A percentile compares a stretch with the other conserved stretches of the same genome.
Evolutionary conservation across 1,140 invertebrate genomes (phyloP).

Genomic region (Lineus longissimus): DNA sequence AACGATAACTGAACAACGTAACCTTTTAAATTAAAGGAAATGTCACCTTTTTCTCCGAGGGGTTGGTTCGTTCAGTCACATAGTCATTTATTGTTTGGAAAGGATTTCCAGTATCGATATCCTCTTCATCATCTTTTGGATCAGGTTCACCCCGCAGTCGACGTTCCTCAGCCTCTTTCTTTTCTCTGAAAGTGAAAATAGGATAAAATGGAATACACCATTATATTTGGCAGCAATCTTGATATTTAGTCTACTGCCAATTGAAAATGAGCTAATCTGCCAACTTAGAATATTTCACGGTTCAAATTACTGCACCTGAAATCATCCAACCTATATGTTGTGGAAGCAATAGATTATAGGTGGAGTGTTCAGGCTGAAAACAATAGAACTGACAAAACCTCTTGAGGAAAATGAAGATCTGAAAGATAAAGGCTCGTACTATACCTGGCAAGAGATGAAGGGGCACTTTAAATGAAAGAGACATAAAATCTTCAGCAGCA

Average conservation of each 20-base stretch:
- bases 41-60: conserved; percentile 39
- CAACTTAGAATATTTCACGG: too few species aligned
- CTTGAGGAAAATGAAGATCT: too few species aligned
- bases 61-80: conserved; percentile 2
- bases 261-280: too few species aligned
- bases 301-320: too few species aligned
- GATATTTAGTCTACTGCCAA: too few species aligned
- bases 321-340: too few species aligned
- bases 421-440: too few species aligned
- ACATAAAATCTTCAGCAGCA: not conserved
- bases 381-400: too few species aligned
- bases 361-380: too few species aligned
- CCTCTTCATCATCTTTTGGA: conserved; percentile 33
- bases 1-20: not conserved
- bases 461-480: too few species aligned
- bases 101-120: conserved; percentile 34
- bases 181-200: conserved; percentile 22
- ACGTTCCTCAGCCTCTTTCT: conserved; percentile 36
- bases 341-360: too few species aligned
- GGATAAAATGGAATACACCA: not conserved
- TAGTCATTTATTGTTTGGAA: conserved; percentile 38
- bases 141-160: conserved; percentile 29
- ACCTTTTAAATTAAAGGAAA: not conserved
- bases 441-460: not conserved
- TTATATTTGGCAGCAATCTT: not conserved